phyloP scores from a whole-genome alignment of 2,797 vertebrate species.

The Hyperoplus lanceolatus region DNA sequence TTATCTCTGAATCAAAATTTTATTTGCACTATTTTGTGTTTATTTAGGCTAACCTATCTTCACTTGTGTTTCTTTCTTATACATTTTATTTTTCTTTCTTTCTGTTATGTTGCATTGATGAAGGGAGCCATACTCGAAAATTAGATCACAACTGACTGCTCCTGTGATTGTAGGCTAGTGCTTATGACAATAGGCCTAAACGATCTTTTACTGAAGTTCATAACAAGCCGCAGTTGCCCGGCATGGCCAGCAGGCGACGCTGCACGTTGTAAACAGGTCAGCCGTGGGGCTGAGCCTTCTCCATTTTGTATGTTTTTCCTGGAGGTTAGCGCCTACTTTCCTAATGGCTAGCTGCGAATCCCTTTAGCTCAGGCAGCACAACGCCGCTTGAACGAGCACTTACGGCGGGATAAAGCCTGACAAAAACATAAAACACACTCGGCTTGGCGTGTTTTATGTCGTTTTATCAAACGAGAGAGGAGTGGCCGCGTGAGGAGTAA shows the following conservation, averaged over 20 bases:
- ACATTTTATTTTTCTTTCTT: too few species aligned
- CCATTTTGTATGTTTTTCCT: conserved; percentile 91
- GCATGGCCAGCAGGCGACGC: conserved; percentile 66
- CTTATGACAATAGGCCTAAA: too few species aligned
- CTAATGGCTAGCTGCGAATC: conserved; percentile 71
- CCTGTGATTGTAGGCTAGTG: too few species aligned
- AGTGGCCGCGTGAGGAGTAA: conserved; percentile 35
- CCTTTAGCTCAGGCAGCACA: conserved; percentile 42
- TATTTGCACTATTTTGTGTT: too few species aligned
- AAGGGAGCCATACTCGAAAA: too few species aligned
- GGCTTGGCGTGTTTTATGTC: not conserved
- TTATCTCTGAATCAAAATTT: too few species aligned
- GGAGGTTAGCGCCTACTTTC: conserved; percentile 85
- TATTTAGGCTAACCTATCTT: too few species aligned
- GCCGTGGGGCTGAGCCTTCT: conserved; percentile 75
- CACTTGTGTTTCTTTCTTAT: too few species aligned
- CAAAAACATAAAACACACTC: not conserved
- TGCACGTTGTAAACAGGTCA: conserved; percentile 69
- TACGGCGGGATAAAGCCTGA: conserved; percentile 10
- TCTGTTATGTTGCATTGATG: too few species aligned
- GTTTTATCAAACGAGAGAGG: conserved; percentile 18
- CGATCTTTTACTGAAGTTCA: not conserved
- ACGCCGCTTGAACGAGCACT: conserved; percentile 39
- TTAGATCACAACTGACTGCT: too few species aligned
- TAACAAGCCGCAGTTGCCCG: conserved; percentile 46